Conservation (phyloP, 2,888 invertebrate species). For the Neoaliturus tenellus region DNA sequence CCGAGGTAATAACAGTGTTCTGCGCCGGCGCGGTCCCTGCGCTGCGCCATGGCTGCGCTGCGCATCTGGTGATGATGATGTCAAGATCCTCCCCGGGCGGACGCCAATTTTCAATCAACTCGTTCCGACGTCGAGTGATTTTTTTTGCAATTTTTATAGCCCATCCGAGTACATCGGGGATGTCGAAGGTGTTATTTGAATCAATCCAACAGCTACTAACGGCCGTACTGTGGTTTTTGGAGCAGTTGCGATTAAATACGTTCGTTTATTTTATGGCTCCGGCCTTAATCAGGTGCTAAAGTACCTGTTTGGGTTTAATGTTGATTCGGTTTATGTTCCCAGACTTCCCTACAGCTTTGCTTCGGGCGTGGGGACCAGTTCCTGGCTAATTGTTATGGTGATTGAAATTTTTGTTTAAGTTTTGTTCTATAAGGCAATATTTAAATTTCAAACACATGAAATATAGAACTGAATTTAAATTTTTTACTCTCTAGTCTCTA, state of each 20-base stretch:
- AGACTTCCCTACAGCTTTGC: not conserved
- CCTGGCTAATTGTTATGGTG: not conserved
- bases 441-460: no score
- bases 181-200: conserved; percentile 48
- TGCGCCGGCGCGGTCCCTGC: not conserved
- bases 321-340: not conserved
- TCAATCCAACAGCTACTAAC: not conserved
- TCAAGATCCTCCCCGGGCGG: not conserved
- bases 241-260: not conserved
- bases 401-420: no score
- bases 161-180: not conserved
- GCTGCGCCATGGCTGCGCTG: not conserved
- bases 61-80: conserved; percentile 21
- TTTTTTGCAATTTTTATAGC: conserved; percentile 39
- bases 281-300: conserved; percentile 11
- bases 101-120: conserved; percentile 38
- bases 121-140: conserved; percentile 27
- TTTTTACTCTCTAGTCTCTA: no score
- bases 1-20: conserved; percentile 20
- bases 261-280: conserved; percentile 18
- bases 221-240: not conserved
- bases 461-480: no score
- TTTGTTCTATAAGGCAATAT: no score
- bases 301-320: not conserved
- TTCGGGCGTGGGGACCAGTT: not conserved